Evolutionary conservation across 1,140 invertebrate species (phyloP).

Genomic region (Calephelis nemesis): DNA sequence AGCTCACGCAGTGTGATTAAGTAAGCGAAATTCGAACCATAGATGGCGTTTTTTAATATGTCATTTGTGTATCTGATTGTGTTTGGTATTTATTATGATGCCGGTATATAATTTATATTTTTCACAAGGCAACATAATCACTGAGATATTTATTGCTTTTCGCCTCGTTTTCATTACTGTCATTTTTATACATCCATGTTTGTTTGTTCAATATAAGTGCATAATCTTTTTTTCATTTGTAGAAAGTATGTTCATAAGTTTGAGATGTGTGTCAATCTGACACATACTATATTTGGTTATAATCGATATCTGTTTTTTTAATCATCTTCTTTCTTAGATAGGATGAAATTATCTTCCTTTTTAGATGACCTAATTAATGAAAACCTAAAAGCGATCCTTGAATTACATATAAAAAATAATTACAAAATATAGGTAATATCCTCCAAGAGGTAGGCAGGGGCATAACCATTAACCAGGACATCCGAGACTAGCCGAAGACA

Average conservation of each 20-base stretch:
- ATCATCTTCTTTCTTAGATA: too few relatives aligned
- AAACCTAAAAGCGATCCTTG: too few relatives aligned
- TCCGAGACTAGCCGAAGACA: too few relatives aligned
- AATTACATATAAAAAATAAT: too few relatives aligned
- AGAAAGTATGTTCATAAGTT: background rate
- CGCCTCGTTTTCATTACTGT: conserved; percentile 24
- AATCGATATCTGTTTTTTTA: too few relatives aligned
- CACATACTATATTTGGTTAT: too few relatives aligned
- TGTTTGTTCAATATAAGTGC: background rate
- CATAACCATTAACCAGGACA: too few relatives aligned
- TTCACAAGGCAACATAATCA: conserved; percentile 40
- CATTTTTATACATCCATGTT: conserved; percentile 16
- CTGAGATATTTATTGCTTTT: conserved; percentile 34
- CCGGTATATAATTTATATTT: conserved; percentile 44
- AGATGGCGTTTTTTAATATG: conserved; percentile 40
- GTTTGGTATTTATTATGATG: conserved; percentile 33
- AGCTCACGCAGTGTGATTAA: conserved; percentile 20
- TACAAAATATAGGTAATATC: too few relatives aligned
- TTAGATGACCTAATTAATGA: too few relatives aligned
- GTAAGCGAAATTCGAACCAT: conserved; percentile 23
- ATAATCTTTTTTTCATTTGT: background rate
- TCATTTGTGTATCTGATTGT: conserved; percentile 42
- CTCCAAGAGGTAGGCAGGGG: too few relatives aligned
- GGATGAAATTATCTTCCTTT: too few relatives aligned
- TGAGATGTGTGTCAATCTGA: too few relatives aligned